Conservation (phyloP, 2,888 invertebrate genomes). For the Aleiodes testaceus region DNA sequence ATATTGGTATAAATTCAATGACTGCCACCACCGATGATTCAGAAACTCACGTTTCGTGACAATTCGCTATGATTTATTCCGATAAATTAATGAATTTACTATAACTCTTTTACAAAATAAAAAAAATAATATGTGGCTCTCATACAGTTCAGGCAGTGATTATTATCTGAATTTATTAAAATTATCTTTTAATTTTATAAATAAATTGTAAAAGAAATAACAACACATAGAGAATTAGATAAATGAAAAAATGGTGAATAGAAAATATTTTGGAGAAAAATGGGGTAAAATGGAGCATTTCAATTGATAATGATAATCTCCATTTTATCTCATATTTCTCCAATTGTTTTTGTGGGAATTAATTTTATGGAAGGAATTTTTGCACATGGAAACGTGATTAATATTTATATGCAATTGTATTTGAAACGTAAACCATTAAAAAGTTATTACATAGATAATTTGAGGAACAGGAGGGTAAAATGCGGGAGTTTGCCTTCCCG, state of each 20-base stretch:
- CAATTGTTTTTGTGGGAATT: background rate
- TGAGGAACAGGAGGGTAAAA: constrained; percentile 35
- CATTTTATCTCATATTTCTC: too few relatives aligned
- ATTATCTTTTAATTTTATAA: background rate
- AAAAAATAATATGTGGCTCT: background rate
- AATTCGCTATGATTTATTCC: constrained; percentile 45
- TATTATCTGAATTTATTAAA: background rate
- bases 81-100: background rate
- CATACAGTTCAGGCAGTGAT: constrained; percentile 9
- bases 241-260: background rate
- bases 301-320: background rate
- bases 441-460: constrained; percentile 44
- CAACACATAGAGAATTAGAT: background rate
- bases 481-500: constrained; percentile 29
- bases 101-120: background rate
- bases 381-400: constrained; percentile 38
- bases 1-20: constrained; percentile 7
- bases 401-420: constrained; percentile 51
- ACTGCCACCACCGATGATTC: background rate
- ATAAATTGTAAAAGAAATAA: constrained; percentile 3
- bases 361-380: constrained; percentile 37
- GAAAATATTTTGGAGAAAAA: too few relatives aligned
- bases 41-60: constrained; percentile 43
- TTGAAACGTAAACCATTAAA: constrained; percentile 48
- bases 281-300: too few relatives aligned